These are phyloP conservation scores for Abrostola tripartita DNA, from an alignment of 2,888 invertebrate genomes.

Conservation along the genomic window DNA sequence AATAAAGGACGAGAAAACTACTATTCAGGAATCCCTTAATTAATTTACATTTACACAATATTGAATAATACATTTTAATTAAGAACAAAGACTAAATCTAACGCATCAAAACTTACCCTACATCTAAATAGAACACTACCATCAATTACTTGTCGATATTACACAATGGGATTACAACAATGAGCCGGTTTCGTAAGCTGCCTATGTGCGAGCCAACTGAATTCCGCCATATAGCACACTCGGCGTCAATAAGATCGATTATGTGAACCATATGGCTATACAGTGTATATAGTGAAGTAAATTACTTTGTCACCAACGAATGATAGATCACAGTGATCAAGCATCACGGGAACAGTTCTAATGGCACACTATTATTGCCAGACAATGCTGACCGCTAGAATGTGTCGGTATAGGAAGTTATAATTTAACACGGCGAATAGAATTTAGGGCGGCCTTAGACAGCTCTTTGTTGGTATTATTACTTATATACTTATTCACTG, in stretches of 20 bases:
- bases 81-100: background rate
- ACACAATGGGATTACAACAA: constrained; percentile 35
- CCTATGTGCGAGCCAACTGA: constrained; percentile 42
- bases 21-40: no score
- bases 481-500: background rate
- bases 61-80: background rate
- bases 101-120: background rate
- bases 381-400: background rate
- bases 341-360: constrained; percentile 9
- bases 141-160: constrained; percentile 33
- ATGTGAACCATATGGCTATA: constrained; percentile 11
- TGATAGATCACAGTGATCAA: constrained; percentile 38
- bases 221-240: constrained; percentile 31
- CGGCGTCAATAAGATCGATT: constrained; percentile 44
- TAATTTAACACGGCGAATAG: constrained; percentile 1
- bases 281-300: constrained; percentile 31
- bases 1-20: no score
- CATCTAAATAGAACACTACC: constrained; percentile 17
- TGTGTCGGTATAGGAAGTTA: background rate
- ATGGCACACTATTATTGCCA: constrained; percentile 11
- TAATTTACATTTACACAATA: no score
- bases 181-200: constrained; percentile 39
- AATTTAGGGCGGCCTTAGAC: background rate
- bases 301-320: constrained; percentile 46
- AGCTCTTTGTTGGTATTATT: background rate